Evolutionary conservation across 2,113 vertebrate genomes (phyloP), one percentile per base, ranked within the genome.

Genomic region (cattle (Bos taurus)): DNA sequence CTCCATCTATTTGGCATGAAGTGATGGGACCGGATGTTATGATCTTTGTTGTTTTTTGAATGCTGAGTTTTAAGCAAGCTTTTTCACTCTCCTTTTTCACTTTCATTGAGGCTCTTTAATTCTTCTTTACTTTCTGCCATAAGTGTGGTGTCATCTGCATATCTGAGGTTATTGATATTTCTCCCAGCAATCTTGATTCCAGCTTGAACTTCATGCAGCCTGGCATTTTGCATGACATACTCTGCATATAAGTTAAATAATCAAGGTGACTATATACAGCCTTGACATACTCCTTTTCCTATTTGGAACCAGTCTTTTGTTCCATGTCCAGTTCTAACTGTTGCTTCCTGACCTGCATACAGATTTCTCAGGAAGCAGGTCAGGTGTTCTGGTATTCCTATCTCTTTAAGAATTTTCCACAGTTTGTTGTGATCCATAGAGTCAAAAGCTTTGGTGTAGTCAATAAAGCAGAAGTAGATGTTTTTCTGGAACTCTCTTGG

Each of bases 241-340:
- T 36, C 33, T 67, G 33, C n/a, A 36, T 67, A 11, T 11, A 67
- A 67, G 64, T 64, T 36, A 67, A 67, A 67, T 67, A 67, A 67
- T 33, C 64, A 67, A 0, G n/a, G 33, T 67, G 64, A 67, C 64
- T 21, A 67, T 67, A 36, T 67, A 11, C n/a, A 11, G n/a, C 33
- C 33, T 36, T 36, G n/a, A 21, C 9, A 2, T 21, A 67, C n/a
- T 67, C 8, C 33, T 36, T 67, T n/a, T 1, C 9, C 0, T 4
- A 36, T 8, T 36, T 67, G 33, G 64, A 67, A 36, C 33, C 64
- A 67, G 64, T 67, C 64, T 36, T 2, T 67, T 67, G 33, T 19
- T 21, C 9, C 64, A 67, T 36, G 33, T 36, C 33, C 64, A 36
- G 33, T 67, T 67, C 33, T 67, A 67, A 67, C 33, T 67, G 17